Conservation (phyloP, 1,140 invertebrate genomes). For the Alviniconcha marisindica region DNA sequence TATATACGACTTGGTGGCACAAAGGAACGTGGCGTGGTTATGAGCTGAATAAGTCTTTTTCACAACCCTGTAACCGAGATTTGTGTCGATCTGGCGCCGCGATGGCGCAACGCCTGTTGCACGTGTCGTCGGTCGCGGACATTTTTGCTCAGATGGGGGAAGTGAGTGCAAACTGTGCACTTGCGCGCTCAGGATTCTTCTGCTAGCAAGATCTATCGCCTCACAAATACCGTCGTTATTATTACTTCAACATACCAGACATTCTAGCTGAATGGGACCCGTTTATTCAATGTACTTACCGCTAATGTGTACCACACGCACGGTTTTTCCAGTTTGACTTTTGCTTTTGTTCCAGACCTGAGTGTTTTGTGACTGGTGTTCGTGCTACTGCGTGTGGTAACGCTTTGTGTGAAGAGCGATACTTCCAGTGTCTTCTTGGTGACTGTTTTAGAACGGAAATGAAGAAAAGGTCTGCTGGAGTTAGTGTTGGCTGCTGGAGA, state of each 20-base stretch:
- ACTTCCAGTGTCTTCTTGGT: background rate
- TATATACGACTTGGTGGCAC: too few species aligned
- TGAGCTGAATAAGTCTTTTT: background rate
- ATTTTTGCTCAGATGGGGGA: background rate
- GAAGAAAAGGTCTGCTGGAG: too few species aligned
- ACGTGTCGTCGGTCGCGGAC: background rate
- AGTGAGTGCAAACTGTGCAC: conserved; percentile 1
- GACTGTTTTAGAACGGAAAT: too few species aligned
- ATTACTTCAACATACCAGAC: background rate
- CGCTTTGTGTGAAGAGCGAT: background rate
- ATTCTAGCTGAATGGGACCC: conserved; percentile 1
- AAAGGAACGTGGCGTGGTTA: too few species aligned
- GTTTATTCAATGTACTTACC: background rate
- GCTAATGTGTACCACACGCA: background rate
- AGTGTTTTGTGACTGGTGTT: background rate
- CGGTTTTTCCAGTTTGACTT: too few species aligned
- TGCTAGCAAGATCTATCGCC: too few species aligned
- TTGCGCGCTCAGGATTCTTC: too few species aligned
- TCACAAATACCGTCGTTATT: too few species aligned
- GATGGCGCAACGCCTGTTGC: background rate
- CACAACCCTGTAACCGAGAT: too few species aligned
- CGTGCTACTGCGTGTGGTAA: background rate
- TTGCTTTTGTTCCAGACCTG: background rate
- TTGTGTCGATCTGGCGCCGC: background rate
- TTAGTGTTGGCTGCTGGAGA: too few species aligned